A percentile compares a stretch with the other conserved stretches of the same genome.
These are phyloP conservation scores for Thereva nobilitata DNA, from an alignment of 2,888 invertebrate species.

Conservation along the genomic window DNA sequence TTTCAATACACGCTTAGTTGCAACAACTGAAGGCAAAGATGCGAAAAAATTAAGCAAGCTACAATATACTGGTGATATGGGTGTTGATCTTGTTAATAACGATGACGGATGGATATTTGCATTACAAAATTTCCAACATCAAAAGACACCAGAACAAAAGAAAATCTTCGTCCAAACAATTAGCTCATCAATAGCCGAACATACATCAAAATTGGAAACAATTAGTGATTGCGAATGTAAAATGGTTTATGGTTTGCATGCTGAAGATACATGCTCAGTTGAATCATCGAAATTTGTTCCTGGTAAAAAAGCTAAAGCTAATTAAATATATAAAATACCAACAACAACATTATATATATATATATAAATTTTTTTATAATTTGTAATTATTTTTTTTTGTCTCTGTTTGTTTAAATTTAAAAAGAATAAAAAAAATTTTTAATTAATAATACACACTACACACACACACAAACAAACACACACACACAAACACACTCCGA, in stretches of 20 bases:
- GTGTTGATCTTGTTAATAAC: constrained; percentile 67
- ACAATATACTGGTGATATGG: constrained; percentile 63
- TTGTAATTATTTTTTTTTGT: too few species aligned
- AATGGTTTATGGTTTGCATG: constrained; percentile 49
- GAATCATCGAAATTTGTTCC: constrained; percentile 52
- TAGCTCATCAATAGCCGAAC: constrained; percentile 53
- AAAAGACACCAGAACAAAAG: constrained; percentile 48
- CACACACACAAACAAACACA: too few species aligned
- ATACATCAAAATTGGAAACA: constrained; percentile 55
- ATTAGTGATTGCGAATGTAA: constrained; percentile 52
- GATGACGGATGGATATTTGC: constrained; percentile 56
- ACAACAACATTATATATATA: too few species aligned
- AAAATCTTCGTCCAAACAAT: constrained; percentile 51
- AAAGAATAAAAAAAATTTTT: too few species aligned
- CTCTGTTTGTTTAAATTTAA: too few species aligned
- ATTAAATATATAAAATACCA: too few species aligned
- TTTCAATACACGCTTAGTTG: constrained; percentile 65
- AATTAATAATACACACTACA: too few species aligned
- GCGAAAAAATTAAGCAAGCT: constrained; percentile 65
- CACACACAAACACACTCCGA: too few species aligned
- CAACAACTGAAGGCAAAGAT: constrained; percentile 67
- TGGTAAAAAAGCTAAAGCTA: constrained; percentile 36
- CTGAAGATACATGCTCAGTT: constrained; percentile 52
- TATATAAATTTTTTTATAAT: too few species aligned
- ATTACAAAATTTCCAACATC: constrained; percentile 51